Percentiles rank a stretch among this genome's conserved stretches.
These are phyloP conservation scores for Drosophila falleni DNA, from an alignment of 2,888 invertebrate species.

Conservation along the genomic window DNA sequence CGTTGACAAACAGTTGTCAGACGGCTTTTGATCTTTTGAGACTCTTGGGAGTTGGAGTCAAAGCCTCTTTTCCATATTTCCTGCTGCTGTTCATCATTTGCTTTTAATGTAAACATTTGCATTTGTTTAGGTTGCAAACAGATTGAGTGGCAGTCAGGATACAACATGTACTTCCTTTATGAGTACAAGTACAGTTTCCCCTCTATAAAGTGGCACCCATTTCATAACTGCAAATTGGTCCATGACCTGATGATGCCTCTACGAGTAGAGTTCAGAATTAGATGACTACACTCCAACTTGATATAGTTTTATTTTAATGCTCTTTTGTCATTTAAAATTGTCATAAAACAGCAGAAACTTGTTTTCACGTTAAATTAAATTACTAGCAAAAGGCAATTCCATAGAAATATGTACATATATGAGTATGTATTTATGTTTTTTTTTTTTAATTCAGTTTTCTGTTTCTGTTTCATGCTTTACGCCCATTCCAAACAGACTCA, in stretches of 20 bases:
- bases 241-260: conserved; percentile 35
- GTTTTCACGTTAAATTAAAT: conserved; percentile 77
- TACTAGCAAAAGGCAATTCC: conserved; percentile 73
- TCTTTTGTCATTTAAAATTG: conserved; percentile 55
- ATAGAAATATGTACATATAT: conserved; percentile 48
- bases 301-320: conserved; percentile 32
- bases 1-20: conserved; percentile 67
- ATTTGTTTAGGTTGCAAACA: conserved; percentile 51
- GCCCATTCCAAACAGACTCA: conserved; percentile 59
- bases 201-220: conserved; percentile 41
- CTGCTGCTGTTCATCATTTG: conserved; percentile 33
- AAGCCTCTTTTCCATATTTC: conserved; percentile 16
- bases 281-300: conserved; percentile 49
- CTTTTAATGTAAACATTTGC: conserved; percentile 62
- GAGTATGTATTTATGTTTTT: conserved; percentile 22
- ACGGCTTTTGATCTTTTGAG: conserved; percentile 65
- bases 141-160: conserved; percentile 36
- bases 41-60: conserved; percentile 15
- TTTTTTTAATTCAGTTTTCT: conserved; percentile 25
- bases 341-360: conserved; percentile 64
- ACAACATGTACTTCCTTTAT: conserved; percentile 36
- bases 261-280: conserved; percentile 42
- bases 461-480: conserved; percentile 62
- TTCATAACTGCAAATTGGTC: conserved; percentile 64
- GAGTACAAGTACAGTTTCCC: not conserved